Percentiles rank a stretch among this genome's conserved stretches.
Conservation (phyloP, 2,888 invertebrate genomes). For the Rhagonycha fulva region DNA sequence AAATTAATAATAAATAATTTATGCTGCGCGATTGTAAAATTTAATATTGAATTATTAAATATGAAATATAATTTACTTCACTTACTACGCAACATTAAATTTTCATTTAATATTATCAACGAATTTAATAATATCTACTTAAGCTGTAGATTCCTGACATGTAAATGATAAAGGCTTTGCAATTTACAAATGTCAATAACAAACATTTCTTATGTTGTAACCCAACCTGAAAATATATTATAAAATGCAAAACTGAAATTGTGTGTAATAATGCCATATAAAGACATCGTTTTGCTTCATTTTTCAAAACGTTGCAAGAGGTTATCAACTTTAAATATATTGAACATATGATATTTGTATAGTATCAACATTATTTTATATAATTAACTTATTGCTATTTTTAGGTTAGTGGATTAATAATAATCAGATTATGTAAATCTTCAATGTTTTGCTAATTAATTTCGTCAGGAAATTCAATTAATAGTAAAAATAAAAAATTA, state of each 20-base stretch:
- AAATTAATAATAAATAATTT: no score
- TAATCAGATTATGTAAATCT: no score
- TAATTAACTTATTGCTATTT: no score
- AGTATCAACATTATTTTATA: no score
- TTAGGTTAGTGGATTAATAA: no score
- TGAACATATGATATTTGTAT: background rate
- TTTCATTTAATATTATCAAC: background rate
- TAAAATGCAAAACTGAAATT: background rate
- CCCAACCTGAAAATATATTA: background rate
- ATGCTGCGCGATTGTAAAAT: no score
- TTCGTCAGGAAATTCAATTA: no score
- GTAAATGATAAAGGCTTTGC: slow-evolving; percentile 4
- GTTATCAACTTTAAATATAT: background rate
- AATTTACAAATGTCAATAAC: slow-evolving; percentile 8
- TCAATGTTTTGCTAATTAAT: no score
- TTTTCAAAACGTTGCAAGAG: background rate
- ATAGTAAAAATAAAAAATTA: no score
- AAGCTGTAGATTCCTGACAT: background rate
- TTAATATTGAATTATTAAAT: background rate
- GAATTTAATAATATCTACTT: slow-evolving; percentile 8
- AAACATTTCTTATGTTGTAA: slow-evolving; percentile 4
- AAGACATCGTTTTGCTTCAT: background rate
- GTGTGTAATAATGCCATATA: background rate
- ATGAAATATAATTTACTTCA: background rate
- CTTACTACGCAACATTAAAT: background rate